Evolutionary conservation across 1,140 invertebrate genomes (phyloP), one percentile per base, ranked within the genome.

Genomic region (Mylabris phalerata): DNA sequence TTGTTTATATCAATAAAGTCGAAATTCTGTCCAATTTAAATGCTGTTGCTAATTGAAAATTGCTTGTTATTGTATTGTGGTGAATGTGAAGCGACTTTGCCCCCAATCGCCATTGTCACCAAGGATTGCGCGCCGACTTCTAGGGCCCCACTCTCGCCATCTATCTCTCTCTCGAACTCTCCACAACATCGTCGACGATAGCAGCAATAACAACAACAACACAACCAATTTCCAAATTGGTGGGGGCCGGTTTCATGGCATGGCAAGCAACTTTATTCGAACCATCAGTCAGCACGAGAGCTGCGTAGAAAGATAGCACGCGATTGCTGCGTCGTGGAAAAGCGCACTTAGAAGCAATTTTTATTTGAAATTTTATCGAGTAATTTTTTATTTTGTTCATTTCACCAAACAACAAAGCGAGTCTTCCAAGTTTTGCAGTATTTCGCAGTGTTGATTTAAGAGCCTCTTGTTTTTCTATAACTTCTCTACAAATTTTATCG

Each of bases 361-460:
- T 60, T 11, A 42, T 11, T 10, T 42, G 44, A 45, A 50, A 38
- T 47, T 32, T 42, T 40, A 9, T 39, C 11, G 13, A 19, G 19
- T 10, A 38, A 50, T 50, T 46, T 10, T 26, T 19, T 26, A 3
- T 38, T 39, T 32, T 19, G 4, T 44, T 4, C 3, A 5, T 44
- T 10, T 44, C 9, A 5, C n/a, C 45, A 25, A 9, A 3, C 45
- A 39, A 44, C 24, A 54, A 50, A 67, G 69, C 69, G 69, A 71
- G 70, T 71, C 66, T 71, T 70, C 68, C 69, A 65, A 42, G 50
- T 58, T 58, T 60, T 59, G 61, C 58, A 63, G 67, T 59, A 62
- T 32, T 32, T 57, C 51, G 51, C 51, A 45, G 51, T 54, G 51
- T 54, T 54, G 44, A 38, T 44, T 9, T n/a, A 48, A 48, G 13